Percentiles rank a stretch among this genome's conserved stretches.
These are phyloP conservation scores for Nibea coibor DNA, from an alignment of 2,113 vertebrate species.

Conservation along the genomic window DNA sequence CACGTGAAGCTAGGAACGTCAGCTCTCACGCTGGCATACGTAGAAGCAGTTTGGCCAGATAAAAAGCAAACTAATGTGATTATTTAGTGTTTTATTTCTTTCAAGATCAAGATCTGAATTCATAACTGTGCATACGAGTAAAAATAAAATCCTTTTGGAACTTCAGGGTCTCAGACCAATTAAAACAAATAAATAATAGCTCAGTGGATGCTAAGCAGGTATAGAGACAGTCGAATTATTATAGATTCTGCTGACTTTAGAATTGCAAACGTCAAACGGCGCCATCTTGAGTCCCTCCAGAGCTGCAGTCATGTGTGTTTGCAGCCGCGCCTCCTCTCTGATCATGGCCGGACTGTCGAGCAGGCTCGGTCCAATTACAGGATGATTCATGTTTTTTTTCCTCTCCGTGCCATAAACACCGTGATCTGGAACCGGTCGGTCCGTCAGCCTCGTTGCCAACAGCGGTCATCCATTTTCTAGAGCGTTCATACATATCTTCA, in stretches of 20 bases:
- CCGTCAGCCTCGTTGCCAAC: constrained; percentile 21
- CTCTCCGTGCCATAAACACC: constrained; percentile 61
- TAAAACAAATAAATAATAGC: neutral
- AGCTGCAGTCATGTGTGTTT: neutral
- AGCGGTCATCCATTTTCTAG: constrained; percentile 22
- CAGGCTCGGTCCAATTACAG: neutral
- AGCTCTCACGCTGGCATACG: neutral
- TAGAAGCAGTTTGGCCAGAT: neutral
- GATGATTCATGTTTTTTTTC: neutral
- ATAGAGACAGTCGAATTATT: too few relatives aligned
- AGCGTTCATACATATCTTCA: constrained; percentile 34
- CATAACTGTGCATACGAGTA: neutral
- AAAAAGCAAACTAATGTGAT: neutral
- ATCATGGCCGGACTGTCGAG: constrained; percentile 11
- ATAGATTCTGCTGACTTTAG: neutral
- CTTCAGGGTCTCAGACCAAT: neutral
- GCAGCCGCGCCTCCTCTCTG: constrained; percentile 12
- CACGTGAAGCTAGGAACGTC: too few relatives aligned
- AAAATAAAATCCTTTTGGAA: neutral
- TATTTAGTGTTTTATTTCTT: neutral
- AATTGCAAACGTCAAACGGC: neutral
- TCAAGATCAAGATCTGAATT: neutral
- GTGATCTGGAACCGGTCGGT: constrained; percentile 13
- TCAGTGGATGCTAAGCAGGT: too few relatives aligned
- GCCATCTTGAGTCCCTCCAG: neutral